Percentiles rank a stretch among this genome's conserved stretches.
phyloP scores from a whole-genome alignment of 2,888 invertebrate genomes.

The Drosophila hawaiiensis region DNA sequence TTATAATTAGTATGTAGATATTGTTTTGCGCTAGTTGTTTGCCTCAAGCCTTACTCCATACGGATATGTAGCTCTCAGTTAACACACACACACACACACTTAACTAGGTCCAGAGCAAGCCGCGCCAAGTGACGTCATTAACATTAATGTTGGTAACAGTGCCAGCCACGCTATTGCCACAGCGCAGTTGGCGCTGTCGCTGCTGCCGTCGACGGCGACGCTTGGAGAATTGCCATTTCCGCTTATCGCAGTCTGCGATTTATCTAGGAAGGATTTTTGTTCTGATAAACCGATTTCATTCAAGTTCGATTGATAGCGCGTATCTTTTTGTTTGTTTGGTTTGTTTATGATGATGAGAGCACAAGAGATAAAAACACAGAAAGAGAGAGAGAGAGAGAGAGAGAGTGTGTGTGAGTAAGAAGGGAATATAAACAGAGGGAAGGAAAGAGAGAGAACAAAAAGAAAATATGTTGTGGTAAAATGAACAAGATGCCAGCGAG shows the following conservation, averaged over 20 bases:
- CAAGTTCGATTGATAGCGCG: conserved; percentile 90
- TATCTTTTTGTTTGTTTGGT: conserved; percentile 84
- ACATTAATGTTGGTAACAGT: conserved; percentile 39
- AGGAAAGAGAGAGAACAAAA: not conserved
- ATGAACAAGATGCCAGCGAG: conserved; percentile 34
- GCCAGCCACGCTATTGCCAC: conserved; percentile 65
- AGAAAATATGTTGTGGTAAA: conserved; percentile 21
- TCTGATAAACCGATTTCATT: conserved; percentile 93
- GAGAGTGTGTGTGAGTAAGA: conserved; percentile 11
- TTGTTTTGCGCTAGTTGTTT: conserved; percentile 29
- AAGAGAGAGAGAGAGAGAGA: conserved; percentile 1
- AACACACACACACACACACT: conserved; percentile 39
- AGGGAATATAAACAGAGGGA: conserved; percentile 5
- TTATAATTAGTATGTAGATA: conserved; percentile 6
- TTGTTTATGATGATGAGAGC: conserved; percentile 29
- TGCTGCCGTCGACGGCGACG: conserved; percentile 43
- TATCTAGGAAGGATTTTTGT: conserved; percentile 87
- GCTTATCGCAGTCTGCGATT: conserved; percentile 70
- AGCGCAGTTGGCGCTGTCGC: conserved; percentile 34
- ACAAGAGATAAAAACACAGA: conserved; percentile 24
- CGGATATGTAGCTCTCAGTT: conserved; percentile 39
- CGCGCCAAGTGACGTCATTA: conserved; percentile 5
- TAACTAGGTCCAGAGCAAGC: conserved; percentile 35
- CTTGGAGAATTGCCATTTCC: conserved; percentile 67
- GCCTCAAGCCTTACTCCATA: conserved; percentile 22